Percentiles rank a stretch among this genome's conserved stretches.
Evolutionary conservation across 2,113 vertebrate species (phyloP).

Genomic region (Pterocles burchelli): DNA sequence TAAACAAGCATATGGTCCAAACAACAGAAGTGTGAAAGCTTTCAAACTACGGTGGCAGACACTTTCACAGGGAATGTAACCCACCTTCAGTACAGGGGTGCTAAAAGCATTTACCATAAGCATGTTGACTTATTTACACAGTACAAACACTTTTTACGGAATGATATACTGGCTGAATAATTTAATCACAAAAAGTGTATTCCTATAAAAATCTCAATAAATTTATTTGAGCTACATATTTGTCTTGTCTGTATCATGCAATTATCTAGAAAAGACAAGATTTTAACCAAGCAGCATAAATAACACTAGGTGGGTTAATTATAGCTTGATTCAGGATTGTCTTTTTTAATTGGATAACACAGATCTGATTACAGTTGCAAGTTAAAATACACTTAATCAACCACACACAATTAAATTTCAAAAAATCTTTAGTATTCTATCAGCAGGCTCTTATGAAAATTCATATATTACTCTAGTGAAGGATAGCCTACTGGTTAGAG

Average conservation of each 20-base stretch:
- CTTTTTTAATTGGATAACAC: constrained; percentile 13
- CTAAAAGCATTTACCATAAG: not conserved
- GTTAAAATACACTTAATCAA: constrained; percentile 9
- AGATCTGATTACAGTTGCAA: not conserved
- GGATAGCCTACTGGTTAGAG: not conserved
- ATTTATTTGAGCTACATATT: not conserved
- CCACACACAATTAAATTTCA: not conserved
- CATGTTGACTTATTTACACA: not conserved
- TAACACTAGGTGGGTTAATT: not conserved
- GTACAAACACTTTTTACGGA: not conserved
- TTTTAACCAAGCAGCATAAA: not conserved
- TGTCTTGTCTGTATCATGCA: not conserved
- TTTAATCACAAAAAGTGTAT: not conserved
- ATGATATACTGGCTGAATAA: not conserved
- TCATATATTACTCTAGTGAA: not conserved
- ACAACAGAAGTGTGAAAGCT: not conserved
- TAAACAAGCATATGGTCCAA: not conserved
- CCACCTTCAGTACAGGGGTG: not conserved
- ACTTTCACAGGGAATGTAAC: not conserved
- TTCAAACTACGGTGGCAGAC: not conserved
- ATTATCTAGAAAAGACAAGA: not conserved
- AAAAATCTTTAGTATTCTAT: not conserved
- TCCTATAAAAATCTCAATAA: not conserved
- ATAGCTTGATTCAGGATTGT: not conserved
- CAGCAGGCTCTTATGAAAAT: not conserved